phyloP scores from a whole-genome alignment of 2,113 vertebrate genomes.

The Mirza zaza region DNA sequence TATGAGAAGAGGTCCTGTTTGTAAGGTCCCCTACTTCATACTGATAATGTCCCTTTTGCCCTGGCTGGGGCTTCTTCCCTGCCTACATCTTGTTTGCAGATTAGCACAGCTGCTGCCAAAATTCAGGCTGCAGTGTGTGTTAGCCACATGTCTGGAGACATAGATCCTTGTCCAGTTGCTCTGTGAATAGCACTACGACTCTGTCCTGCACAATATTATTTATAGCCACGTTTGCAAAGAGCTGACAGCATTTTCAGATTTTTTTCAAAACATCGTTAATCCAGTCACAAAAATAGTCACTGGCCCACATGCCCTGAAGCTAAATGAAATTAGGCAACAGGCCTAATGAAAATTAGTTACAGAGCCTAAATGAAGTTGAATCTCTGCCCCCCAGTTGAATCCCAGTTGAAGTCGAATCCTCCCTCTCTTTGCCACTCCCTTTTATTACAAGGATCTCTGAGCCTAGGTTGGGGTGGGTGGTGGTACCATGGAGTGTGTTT shows the following conservation, averaged over 20 bases:
- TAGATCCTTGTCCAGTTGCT: conserved; percentile 52
- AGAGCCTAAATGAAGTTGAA: conserved; percentile 34
- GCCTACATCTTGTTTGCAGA: conserved; percentile 54
- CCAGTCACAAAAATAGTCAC: conserved; percentile 59
- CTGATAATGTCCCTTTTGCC: conserved; percentile 17
- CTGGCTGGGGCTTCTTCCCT: conserved; percentile 9
- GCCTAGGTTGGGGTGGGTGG: not conserved
- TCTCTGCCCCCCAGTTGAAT: not conserved
- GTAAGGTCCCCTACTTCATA: not conserved
- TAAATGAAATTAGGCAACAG: conserved; percentile 62
- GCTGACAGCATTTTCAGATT: conserved; percentile 54
- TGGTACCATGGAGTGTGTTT: conserved; percentile 1
- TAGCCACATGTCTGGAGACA: conserved; percentile 50
- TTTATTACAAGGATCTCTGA: conserved; percentile 45
- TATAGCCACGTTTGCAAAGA: conserved; percentile 66
- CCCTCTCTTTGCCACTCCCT: not conserved
- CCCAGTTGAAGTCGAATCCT: not conserved
- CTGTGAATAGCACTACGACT: conserved; percentile 52
- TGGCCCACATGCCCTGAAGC: conserved; percentile 17
- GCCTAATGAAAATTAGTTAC: conserved; percentile 62
- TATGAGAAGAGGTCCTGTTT: conserved; percentile 10
- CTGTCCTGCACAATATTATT: conserved; percentile 56
- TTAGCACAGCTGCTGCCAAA: conserved; percentile 63
- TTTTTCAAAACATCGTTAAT: conserved; percentile 71
- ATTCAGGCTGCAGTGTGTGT: conserved; percentile 39